These are phyloP conservation scores for Aythya baeri DNA, from an alignment of 2,113 vertebrate genomes.

Conservation along the genomic window DNA sequence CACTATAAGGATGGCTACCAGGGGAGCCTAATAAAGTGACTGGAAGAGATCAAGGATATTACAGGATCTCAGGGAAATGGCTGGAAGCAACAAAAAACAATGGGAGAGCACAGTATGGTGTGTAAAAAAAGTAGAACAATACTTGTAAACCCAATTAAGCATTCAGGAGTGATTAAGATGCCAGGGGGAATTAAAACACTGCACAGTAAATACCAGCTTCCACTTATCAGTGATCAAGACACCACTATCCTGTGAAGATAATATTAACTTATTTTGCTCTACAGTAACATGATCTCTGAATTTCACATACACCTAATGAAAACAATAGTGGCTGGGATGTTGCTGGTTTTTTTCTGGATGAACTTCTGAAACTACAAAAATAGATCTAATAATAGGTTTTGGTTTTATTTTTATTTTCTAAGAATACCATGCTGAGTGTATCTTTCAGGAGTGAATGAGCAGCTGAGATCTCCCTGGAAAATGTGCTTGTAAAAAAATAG, in stretches of 20 bases:
- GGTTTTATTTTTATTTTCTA: background rate
- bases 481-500: background rate
- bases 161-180: background rate
- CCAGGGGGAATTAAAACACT: background rate
- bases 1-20: conserved; percentile 17
- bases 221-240: background rate
- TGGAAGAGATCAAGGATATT: conserved; percentile 58
- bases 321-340: background rate
- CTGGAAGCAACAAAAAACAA: conserved; percentile 28
- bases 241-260: background rate
- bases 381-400: background rate
- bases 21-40: conserved; percentile 46
- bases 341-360: background rate
- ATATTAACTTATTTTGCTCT: background rate
- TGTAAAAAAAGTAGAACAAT: background rate
- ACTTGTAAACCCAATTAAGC: background rate
- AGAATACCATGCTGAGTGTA: background rate
- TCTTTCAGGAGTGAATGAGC: background rate
- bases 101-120: background rate
- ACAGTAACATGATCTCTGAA: background rate
- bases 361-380: background rate
- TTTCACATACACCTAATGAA: background rate
- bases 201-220: background rate
- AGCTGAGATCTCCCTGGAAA: background rate
- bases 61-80: conserved; percentile 17